Evolutionary conservation across 2,797 vertebrate species (phyloP).

Genomic region (Ispidina picta): DNA sequence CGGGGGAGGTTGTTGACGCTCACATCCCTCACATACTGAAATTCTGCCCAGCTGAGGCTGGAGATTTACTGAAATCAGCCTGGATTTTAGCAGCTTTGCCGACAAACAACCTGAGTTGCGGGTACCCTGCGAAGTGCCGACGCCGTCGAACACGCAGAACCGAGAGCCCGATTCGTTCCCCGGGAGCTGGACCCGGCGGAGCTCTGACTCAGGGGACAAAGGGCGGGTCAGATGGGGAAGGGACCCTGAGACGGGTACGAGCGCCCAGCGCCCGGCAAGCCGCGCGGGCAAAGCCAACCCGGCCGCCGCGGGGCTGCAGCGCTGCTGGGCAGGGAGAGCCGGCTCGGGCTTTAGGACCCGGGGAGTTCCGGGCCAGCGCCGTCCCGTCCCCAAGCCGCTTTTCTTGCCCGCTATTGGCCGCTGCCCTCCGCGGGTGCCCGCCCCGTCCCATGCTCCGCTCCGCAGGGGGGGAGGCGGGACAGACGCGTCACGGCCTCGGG

Average conservation of each 20-base stretch:
- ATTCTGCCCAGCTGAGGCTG: not conserved
- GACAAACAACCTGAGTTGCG: not conserved
- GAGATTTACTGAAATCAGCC: not conserved
- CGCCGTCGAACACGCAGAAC: fast-evolving
- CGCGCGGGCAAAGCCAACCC: fast-evolving
- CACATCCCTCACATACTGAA: not conserved
- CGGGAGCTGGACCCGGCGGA: not conserved
- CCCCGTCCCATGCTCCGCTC: not conserved
- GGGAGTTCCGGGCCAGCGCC: not conserved
- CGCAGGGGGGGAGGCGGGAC: not conserved
- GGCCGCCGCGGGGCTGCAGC: fast-evolving
- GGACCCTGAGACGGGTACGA: too few relatives aligned
- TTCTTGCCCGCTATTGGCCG: not conserved
- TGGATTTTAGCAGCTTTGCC: not conserved
- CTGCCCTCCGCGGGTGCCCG: not conserved
- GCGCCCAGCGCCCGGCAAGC: not conserved
- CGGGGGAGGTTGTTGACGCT: not conserved
- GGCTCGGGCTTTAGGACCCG: not conserved
- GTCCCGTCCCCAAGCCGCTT: not conserved
- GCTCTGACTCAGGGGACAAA: not conserved
- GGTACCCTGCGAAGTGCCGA: fast-evolving
- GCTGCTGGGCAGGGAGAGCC: too few relatives aligned
- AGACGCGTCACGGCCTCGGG: fast-evolving
- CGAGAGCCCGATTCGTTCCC: fast-evolving
- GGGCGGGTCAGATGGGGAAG: not conserved